Evolutionary conservation across 2,888 invertebrate species (phyloP), one percentile per base, ranked within the genome.

Genomic region (Dimorphilus gyrociliatus): DNA sequence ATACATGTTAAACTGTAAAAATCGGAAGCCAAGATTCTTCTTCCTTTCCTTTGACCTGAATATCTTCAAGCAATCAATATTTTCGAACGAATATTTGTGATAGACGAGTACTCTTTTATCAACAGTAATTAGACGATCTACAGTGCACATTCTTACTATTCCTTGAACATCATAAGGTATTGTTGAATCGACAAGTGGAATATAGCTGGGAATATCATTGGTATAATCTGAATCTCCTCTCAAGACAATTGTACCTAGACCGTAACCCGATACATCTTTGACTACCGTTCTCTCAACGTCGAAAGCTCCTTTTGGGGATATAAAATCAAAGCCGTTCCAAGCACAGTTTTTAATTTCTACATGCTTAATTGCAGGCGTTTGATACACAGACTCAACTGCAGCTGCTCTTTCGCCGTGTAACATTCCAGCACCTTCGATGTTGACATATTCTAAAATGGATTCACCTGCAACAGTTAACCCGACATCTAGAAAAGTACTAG

Each of bases 41-140:
- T 80, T 75, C 38, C 77, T 72, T 51, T 75, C 80, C 36, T 75
- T 74, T 37, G 85, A 81, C 33, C 78, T 77, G 56, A 97, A 88
- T 44, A 92, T 85, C 63, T 97, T 99, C 1, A 94, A 81, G 55
- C 94, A 97, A 55, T 92, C 94, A 0, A 90, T 81, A 0, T 90
- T 84, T 57, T 78, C 76, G 46, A 88, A 88, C 51, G 88, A 86
- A 51, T 97, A 97, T 59, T 92, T 94, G 63, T 88, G 92, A 57
- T 90, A 97, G 14, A 97, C 57, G 1, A 94, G 63, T 4, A 92
- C 73, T 27, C 92, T 70, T 53, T 92, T 86, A 57, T 85, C 81
- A 2, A 97, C 73, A 2, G 72, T 70, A 12, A 97, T 74, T 54
- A 81, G 79, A 65, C 97, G 97, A 32, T 78, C 76, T 1, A 88